Percentiles rank a stretch among this genome's conserved stretches.
Evolutionary conservation across 2,113 vertebrate genomes (phyloP).

Genomic region (Furnarius figulus): DNA sequence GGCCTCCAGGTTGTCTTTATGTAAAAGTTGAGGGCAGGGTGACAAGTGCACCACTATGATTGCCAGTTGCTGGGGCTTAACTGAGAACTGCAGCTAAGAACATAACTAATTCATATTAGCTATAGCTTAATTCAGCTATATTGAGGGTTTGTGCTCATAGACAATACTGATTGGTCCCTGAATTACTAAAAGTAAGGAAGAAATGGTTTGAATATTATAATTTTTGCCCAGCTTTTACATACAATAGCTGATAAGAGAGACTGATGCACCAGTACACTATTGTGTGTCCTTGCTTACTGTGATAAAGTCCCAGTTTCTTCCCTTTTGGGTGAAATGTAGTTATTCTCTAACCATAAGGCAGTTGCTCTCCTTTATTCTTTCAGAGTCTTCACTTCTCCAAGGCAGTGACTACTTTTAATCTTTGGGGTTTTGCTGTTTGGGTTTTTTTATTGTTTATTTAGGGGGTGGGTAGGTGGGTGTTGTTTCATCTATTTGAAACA

Average conservation of each 20-base stretch:
- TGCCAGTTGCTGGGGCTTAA: neutral
- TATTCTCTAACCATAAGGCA: neutral
- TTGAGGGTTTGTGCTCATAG: neutral
- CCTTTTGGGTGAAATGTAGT: neutral
- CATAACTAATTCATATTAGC: neutral
- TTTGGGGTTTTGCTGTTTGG: neutral
- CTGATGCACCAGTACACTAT: no score
- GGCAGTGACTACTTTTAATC: neutral
- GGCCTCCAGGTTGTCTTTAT: neutral
- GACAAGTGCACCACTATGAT: neutral
- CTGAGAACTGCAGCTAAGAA: neutral
- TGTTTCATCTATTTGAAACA: neutral
- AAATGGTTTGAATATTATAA: neutral
- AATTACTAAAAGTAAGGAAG: neutral
- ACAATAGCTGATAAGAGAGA: neutral
- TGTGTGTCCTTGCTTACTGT: neutral
- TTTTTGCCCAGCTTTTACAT: neutral
- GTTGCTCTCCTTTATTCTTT: neutral
- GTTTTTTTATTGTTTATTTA: neutral
- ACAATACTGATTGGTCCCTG: neutral
- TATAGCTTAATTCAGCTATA: neutral
- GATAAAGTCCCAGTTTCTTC: neutral
- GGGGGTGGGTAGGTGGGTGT: neutral
- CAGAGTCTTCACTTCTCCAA: neutral
- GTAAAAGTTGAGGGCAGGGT: neutral